Percentiles rank a stretch among this genome's conserved stretches.
Conservation (phyloP, 2,113 vertebrate species). For the Notechis scutatus region DNA sequence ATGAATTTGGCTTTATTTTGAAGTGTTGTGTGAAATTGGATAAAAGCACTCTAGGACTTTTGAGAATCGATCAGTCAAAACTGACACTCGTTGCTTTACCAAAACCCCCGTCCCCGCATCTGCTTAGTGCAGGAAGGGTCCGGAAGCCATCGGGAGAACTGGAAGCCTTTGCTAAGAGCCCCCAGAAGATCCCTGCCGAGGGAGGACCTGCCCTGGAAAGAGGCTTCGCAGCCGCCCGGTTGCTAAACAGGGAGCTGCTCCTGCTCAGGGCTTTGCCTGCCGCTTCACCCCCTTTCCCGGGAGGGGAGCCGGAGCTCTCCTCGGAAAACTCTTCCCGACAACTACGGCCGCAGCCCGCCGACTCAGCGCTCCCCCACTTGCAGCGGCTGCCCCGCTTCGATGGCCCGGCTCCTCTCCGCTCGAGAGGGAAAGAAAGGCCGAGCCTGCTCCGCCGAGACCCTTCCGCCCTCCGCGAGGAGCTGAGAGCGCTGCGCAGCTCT, state of each 20-base stretch:
- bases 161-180: neutral
- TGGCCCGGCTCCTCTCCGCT: constrained; percentile 29
- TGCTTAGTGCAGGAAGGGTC: constrained; percentile 54
- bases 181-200: neutral
- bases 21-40: fast-evolving
- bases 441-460: constrained; percentile 86
- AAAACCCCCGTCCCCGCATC: constrained; percentile 48
- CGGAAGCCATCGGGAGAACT: constrained; percentile 4
- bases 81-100: neutral
- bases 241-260: constrained; percentile 38
- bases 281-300: constrained; percentile 6
- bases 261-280: constrained; percentile 55
- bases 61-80: neutral
- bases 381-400: constrained; percentile 56
- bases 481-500: constrained; percentile 95
- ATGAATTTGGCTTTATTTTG: neutral
- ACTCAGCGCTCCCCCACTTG: neutral
- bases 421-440: constrained; percentile 78
- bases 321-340: constrained; percentile 8
- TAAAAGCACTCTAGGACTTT: neutral
- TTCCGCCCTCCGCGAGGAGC: constrained; percentile 94
- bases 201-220: constrained; percentile 42
- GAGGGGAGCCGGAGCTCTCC: neutral
- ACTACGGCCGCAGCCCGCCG: constrained; percentile 33
- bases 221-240: constrained; percentile 34